Evolutionary conservation across 1,140 invertebrate species (phyloP).

Genomic region (Zaprionus taronus): DNA sequence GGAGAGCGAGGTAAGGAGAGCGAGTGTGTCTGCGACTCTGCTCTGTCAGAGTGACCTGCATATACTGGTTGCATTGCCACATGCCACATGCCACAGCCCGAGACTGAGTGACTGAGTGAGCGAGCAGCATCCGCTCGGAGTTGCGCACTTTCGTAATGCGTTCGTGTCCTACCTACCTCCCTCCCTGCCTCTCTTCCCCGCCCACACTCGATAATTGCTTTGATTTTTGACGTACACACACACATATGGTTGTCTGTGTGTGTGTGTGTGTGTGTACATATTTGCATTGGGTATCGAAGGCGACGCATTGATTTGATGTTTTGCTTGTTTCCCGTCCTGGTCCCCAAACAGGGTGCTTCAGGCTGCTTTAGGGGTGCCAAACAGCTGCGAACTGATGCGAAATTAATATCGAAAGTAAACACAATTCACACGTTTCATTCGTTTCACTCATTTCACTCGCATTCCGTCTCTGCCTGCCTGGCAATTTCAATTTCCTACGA

Average conservation of each 20-base stretch:
- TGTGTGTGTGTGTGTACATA: constrained; percentile 1
- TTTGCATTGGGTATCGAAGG: neutral
- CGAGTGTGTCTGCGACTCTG: too few relatives aligned
- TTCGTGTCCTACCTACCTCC: neutral
- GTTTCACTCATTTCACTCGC: neutral
- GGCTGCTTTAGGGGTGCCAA: neutral
- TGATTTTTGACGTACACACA: constrained; percentile 1
- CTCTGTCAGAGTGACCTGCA: neutral
- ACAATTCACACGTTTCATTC: neutral
- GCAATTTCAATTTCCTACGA: constrained; percentile 34
- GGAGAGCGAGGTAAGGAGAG: neutral
- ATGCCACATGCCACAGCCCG: too few relatives aligned
- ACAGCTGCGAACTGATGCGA: neutral
- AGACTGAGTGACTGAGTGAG: neutral
- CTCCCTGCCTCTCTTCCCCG: neutral
- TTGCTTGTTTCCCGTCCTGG: neutral
- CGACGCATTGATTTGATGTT: constrained; percentile 6
- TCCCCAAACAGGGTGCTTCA: neutral
- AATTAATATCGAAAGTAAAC: constrained; percentile 9
- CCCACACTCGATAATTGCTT: constrained; percentile 13
- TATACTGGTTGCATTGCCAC: neutral
- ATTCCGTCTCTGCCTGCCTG: neutral
- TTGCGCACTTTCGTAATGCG: constrained; percentile 5
- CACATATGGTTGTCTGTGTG: neutral
- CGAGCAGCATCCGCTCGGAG: constrained; percentile 4